Percentiles rank a stretch among this genome's conserved stretches.
These are phyloP conservation scores for Crotalus tigris DNA, from an alignment of 2,113 vertebrate species.

Conservation along the genomic window DNA sequence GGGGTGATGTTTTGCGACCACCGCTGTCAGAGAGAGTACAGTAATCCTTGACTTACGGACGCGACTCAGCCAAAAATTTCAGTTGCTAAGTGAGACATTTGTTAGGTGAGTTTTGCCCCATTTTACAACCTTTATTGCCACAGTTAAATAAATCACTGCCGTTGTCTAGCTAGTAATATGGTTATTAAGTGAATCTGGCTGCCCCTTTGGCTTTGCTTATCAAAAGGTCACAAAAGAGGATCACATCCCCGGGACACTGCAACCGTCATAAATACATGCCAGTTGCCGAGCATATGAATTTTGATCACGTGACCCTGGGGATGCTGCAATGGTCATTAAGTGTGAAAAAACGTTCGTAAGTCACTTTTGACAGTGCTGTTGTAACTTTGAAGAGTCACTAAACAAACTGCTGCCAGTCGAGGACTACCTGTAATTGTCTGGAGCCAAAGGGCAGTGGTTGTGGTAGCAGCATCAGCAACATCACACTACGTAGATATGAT, in stretches of 20 bases:
- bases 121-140: neutral
- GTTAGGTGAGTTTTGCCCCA: neutral
- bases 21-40: neutral
- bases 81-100: neutral
- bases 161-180: neutral
- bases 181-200: neutral
- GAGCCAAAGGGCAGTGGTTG: neutral
- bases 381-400: neutral
- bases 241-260: neutral
- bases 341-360: neutral
- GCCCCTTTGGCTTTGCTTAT: neutral
- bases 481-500: neutral
- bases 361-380: neutral
- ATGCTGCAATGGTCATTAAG: neutral
- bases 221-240: neutral
- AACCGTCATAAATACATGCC: neutral
- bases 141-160: neutral
- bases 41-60: neutral
- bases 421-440: neutral
- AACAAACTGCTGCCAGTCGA: neutral
- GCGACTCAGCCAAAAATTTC: neutral
- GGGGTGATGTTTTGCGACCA: neutral
- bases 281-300: neutral
- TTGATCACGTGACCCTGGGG: neutral
- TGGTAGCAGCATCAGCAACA: slow-evolving; percentile 32